Base-by-base conservation (phyloP, 2,113 vertebrate species). In the Nothocercus nigrocapillus region DNA sequence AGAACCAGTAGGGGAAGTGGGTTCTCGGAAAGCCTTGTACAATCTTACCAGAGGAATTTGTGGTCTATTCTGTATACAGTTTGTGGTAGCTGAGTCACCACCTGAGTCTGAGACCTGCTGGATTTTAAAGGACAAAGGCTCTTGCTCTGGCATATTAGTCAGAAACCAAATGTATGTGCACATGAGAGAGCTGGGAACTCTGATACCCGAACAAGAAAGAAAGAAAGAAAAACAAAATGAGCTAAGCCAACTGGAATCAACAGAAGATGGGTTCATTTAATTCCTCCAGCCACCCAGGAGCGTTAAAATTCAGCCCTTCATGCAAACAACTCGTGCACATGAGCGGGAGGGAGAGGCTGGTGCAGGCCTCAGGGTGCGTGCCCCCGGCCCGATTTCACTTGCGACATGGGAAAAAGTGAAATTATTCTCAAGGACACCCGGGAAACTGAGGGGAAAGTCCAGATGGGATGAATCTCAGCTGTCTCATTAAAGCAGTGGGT, bases 31-130 rank as follows among this genome's bases (percentile, higher is more conserved):
- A 96, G 91, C 82, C 86, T 89, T 81, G 75, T 93, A 74, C 79
- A 86, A 53, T 75, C 73, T 88, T 74, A 32, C 85, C 94, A 89
- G 88, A 91, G 94, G 95, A 96, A 96, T 96, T 80, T 97, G 95
- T 96, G 91, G 91, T 96, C 87, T 95, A 49, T 88, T 86, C 85
- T 91, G 93, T 96, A 83, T 95, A 95, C 64, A 85, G 92, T 96
- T 93, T 96, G 96, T 94, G 96, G 96, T 90, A 36, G 95, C 84
- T 95, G 92, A 93, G 88, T 91, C 95, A 83, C 25, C 94, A 90
- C 85, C 94, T 69, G 89, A 66, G 54, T 84, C 78, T 32, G 89
- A 96, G 83, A 87, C 84, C 81, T n/a, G 88, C 94, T 86, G 82
- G 85, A 82, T 78, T 53, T 91, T 68, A 76, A 91, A 95, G 82